Base-by-base conservation (phyloP, 2,888 invertebrate genomes). In the Drosophila setosimentum region DNA sequence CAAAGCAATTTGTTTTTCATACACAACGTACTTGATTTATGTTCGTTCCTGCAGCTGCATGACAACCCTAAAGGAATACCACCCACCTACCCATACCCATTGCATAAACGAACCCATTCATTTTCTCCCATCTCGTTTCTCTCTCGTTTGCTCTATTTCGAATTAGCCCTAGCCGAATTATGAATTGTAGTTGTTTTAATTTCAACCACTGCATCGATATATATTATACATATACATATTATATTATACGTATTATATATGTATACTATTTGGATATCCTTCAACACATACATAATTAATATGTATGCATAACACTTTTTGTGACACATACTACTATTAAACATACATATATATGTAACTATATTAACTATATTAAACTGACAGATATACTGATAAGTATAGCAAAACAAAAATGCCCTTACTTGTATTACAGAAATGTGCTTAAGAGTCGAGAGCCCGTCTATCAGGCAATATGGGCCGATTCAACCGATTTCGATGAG, bases 391-490 rank as follows among this genome's bases (percentile, higher is more conserved):
- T 37, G 27, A 66, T 57, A n/a, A 53, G 37, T 37, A 61, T 55
- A 54, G 42, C 60, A 40, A 63, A 64, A 13, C 27, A 55, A 63
- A 33, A 55, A 37, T 76, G 77, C 62, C 58, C 62, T 76, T 73
- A 67, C 63, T 78, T 78, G 62, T 81, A 71, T 91, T 92, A 32
- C 94, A 96, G 96, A 90, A 95, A 95, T 94, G 94, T 96, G 68
- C 93, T 96, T 73, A 94, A 95, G 80, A 95, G 95, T 82, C 95
- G 95, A 16, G 96, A 97, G 82, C 97, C 97, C 0, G 96, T 97
- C 29, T 97, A 97, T 93, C 97, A 97, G 93, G 98, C 97, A 16
- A 94, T 98, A 27, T 97, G 97, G 97, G 97, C 97, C 1, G 96
- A 96, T 77, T 97, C 96, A 82, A 95, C 95, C 49, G 97, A 97